Evolutionary conservation across 2,797 vertebrate genomes (phyloP), one percentile per base, ranked within the genome.

Genomic region (Enteromius radiatus): DNA sequence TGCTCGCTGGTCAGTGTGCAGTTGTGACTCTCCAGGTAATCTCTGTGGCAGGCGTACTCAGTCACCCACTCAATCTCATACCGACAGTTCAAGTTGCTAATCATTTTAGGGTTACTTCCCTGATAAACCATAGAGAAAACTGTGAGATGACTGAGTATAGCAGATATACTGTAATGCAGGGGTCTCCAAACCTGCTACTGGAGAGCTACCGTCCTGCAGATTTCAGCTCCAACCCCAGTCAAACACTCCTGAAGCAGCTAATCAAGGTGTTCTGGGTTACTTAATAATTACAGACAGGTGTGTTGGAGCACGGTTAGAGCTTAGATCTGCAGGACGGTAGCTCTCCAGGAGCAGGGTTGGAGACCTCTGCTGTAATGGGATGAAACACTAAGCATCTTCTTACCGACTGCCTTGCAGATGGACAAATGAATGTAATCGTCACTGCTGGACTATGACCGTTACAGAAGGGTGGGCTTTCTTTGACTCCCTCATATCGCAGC

Each of bases 21-120:
- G 84, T 0, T 88, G 1, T 88, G 73, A 45, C 97, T 99, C 90
- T 98, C 96, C 90, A 99, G 88, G 80, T 99, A 99, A 86, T 98
- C 97, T 80, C 96, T 91, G 91, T 97, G 97, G 84, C 98, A 99
- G n/a, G 97, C 98, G 7, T 97, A 97, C 70, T 99, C 98, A 0
- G 98, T 99, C 89, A 96, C 91, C 98, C 98, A 99, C 88, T 97
- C 95, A 28, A 99, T 86, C 91, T 99, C 97, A 33, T 95, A 99
- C 0, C 96, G 96, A 83, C 98, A 99, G 90, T 98, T 97, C 1
- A 90, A 89, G 70, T 92, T 95, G 0, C 97, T 96, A 0, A 95
- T 97, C 89, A 99, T 95, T 87, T 92, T 96, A 1, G 97, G 98
- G 83, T 90, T 78, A 85, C 95, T 95, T 86, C 95, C 96, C 98